Evolutionary conservation across 2,888 invertebrate species (phyloP).

Genomic region (Spialia ferax): DNA sequence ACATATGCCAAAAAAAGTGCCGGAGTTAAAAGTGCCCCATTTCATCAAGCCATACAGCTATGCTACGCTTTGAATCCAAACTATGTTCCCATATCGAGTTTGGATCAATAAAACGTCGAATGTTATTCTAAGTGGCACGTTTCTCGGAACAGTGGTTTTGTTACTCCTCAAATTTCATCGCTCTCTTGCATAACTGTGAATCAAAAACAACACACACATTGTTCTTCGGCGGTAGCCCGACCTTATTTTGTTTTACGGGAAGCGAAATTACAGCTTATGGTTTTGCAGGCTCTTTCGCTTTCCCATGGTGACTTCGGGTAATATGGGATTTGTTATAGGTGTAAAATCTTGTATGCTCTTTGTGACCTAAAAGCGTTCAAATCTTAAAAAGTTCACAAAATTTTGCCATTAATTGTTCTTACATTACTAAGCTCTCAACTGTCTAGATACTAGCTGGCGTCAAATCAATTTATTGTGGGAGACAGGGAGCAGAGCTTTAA

Average conservation of each 20-base stretch:
- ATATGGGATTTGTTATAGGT: too few relatives aligned
- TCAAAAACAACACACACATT: constrained; percentile 53
- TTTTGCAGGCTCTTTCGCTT: too few relatives aligned
- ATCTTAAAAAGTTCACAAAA: too few relatives aligned
- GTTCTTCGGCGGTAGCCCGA: constrained; percentile 51
- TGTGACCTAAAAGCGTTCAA: too few relatives aligned
- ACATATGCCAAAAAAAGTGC: constrained; percentile 23
- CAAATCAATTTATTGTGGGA: too few relatives aligned
- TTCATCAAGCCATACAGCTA: constrained; percentile 47
- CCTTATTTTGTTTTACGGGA: constrained; percentile 66
- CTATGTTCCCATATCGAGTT: constrained; percentile 77
- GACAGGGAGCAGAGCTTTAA: too few relatives aligned
- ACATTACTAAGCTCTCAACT: too few relatives aligned
- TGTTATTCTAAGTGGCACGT: constrained; percentile 83
- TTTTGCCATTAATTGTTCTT: too few relatives aligned
- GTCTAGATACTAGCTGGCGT: too few relatives aligned
- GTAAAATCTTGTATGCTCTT: too few relatives aligned
- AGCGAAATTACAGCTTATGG: constrained; percentile 42
- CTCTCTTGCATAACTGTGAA: constrained; percentile 73
- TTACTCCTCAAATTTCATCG: constrained; percentile 70
- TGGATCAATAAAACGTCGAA: constrained; percentile 71
- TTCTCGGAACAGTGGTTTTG: constrained; percentile 69
- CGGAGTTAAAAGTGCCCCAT: constrained; percentile 47
- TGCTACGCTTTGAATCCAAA: constrained; percentile 69
- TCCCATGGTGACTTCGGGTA: too few relatives aligned